Evolutionary conservation across 2,888 invertebrate species (phyloP), one percentile per base, ranked within the genome.

Genomic region (Leptopilina drosophilae): DNA sequence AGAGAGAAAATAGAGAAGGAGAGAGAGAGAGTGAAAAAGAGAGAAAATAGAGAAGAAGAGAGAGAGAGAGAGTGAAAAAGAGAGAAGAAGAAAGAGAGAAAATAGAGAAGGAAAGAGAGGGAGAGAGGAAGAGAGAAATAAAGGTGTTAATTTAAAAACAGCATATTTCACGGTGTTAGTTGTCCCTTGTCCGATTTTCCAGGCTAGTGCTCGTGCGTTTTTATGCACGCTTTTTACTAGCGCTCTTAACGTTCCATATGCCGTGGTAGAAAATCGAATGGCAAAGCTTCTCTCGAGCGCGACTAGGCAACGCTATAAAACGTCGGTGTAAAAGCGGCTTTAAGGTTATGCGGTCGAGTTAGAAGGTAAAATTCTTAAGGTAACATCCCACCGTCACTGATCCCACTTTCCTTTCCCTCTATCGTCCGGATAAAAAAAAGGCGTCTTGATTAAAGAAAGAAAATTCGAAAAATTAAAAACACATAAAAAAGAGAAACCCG

Each of bases 241-340:
- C 77, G 80, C 78, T 78, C 77, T 65, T 82, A 82, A 82, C 78
- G 77, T 80, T 82, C 78, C 80, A 81, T 81, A 81, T 79, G 79
- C 80, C 77, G 53, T 79, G 26, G 82, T 78, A 80, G 82, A 83
- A 82, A 83, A 83, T 81, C 82, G 80, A 82, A 83, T 83, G 82
- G 80, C 81, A 77, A 49, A 80, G 83, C 80, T 81, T 67, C 79
- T 78, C 80, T 80, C 77, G 77, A 80, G 80, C 80, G 79, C 77
- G 81, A 82, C 69, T 53, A 69, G 53, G 69, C 69, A 69, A 49
- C 69, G 26, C 69, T 46, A 69, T 69, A 69, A 69, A 69, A 69
- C 69, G 69, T 33, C 33, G 69, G 69, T 69, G 69, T 69, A 69
- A 69, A 69, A 69, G 69, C 69, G 49, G 69, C 53, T 69, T 69